Evolutionary conservation across 1,140 invertebrate genomes (phyloP), one percentile per base, ranked within the genome.

Genomic region (Lordiphosa mommai): DNA sequence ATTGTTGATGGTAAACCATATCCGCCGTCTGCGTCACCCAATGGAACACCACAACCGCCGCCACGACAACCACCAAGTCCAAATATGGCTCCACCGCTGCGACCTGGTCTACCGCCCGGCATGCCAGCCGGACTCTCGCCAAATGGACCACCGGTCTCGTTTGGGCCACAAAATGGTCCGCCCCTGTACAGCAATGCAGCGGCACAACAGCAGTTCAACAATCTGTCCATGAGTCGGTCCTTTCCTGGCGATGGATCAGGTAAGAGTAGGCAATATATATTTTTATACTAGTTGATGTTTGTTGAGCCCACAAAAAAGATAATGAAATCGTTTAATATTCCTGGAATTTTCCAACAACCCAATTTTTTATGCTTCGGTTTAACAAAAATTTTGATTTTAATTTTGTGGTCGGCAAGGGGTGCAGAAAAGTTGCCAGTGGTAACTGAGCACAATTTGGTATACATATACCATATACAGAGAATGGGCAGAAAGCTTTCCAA

Each of bases 1-100:
- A 93, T 95, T 1, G 94, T 95, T 9, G 94, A 95, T 90, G 94
- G 94, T 33, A 91, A 94, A 79, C 91, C 85, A 44, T 87, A 80
- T 72, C 88, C 80, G 16, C 86, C 79, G 36, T 44, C 80, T 38
- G 90, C 72, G 0, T 64, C 71, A 2, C 74, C 60, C 1, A 85
- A 86, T 37, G 79, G 66, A 6, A 80, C 74, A 1, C 41, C 66
- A 8, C 71, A 80, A n/a, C 77, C 70, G 10, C 86, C 79, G 23
- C 87, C 90, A 57, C 91, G 90, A 29, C 90, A 90, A 13, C 89
- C 89, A 29, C 90, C 82, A 17, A 88, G 85, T 52, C 87, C 89
- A 9, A 88, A 89, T 51, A 88, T 90, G 65, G 85, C 86, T 3
- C 89, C 88, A 29, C 90, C 89, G 29, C 73, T 87, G 63, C 85